Conservation (phyloP, 2,113 vertebrate genomes). For the Struthidea cinerea region DNA sequence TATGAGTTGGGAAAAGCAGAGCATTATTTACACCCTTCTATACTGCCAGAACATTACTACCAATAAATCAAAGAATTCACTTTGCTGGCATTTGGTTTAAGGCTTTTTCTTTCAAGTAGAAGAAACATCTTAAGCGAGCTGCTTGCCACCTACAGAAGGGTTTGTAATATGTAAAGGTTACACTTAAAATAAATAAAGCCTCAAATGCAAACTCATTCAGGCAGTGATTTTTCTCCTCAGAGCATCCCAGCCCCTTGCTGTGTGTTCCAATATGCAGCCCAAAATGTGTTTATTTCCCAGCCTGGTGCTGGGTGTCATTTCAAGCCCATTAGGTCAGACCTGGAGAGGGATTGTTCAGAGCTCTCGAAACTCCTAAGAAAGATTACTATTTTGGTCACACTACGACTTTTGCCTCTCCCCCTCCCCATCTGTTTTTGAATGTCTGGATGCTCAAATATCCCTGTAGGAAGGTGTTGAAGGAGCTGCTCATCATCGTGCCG, state of each 20-base stretch:
- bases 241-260: neutral
- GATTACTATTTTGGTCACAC: neutral
- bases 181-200: conserved; percentile 7
- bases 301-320: neutral
- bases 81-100: neutral
- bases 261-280: neutral
- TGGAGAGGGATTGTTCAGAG: neutral
- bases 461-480: conserved; percentile 55
- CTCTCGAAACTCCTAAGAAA: neutral
- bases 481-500: conserved; percentile 23
- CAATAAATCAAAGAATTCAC: neutral
- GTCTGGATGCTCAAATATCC: conserved; percentile 43
- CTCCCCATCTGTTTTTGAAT: conserved; percentile 56
- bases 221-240: neutral
- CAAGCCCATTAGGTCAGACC: neutral
- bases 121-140: neutral
- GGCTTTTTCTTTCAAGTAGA: neutral
- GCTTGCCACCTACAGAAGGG: neutral
- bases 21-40: neutral
- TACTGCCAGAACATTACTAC: neutral
- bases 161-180: neutral
- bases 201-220: neutral
- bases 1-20: neutral
- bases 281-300: neutral
- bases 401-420: conserved; percentile 44